A percentile compares a stretch with the other conserved stretches of the same genome.
phyloP scores from a whole-genome alignment of 2,888 invertebrate species.

The Archips xylosteana region DNA sequence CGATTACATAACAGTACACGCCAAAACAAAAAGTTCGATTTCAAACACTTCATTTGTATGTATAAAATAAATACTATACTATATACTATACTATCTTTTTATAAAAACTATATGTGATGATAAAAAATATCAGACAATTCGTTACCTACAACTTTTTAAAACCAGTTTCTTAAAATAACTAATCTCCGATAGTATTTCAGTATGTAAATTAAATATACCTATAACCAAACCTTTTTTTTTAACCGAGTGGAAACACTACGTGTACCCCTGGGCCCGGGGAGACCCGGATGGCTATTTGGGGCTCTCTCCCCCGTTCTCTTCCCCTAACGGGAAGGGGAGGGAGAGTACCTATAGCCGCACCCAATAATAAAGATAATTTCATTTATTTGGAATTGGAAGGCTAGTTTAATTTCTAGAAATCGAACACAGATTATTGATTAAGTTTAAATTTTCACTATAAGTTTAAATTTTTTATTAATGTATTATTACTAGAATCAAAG shows the following conservation, averaged over 20 bases:
- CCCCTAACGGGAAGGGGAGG: too few relatives aligned
- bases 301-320: too few relatives aligned
- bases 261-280: too few relatives aligned
- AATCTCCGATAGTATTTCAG: neutral
- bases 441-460: too few relatives aligned
- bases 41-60: conserved; percentile 3
- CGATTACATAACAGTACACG: conserved; percentile 55
- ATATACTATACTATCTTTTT: too few relatives aligned
- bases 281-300: too few relatives aligned
- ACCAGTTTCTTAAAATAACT: neutral
- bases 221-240: too few relatives aligned
- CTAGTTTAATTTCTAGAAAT: neutral
- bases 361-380: too few relatives aligned
- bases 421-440: neutral
- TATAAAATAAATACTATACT: neutral
- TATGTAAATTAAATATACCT: too few relatives aligned
- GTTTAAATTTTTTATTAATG: neutral
- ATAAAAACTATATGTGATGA: neutral
- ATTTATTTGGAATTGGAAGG: neutral
- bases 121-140: neutral
- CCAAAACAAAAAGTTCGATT: conserved; percentile 14
- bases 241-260: too few relatives aligned
- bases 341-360: too few relatives aligned
- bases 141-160: too few relatives aligned
- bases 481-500: neutral